Evolutionary conservation across 2,113 vertebrate species (phyloP), one percentile per base, ranked within the genome.

Genomic region (Cricetomys ansorgei): DNA sequence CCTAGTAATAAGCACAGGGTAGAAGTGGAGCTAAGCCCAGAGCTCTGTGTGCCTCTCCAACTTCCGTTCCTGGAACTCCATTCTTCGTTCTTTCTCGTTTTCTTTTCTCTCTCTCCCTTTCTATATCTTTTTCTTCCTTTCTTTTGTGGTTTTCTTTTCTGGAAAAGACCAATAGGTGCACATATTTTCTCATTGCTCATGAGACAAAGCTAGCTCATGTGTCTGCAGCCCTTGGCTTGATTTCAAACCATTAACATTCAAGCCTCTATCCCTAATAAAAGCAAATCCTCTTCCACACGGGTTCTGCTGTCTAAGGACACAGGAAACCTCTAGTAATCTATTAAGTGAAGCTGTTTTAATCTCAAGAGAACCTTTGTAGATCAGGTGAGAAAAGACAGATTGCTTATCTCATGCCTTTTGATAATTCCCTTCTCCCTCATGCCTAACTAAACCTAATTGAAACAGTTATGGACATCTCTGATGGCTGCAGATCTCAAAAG

Each of bases 391-490:
- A 73, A 86, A 75, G 37, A 55, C 2, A 12, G 17, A 70, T 43
- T 34, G 16, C 11, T 59, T 84, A 37, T 12, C 6, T 75, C 40
- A 12, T 13, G 40, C 12, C 10, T 79, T 88, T 90, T 53, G 65
- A 67, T 85, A 77, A 95, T 72, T 79, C 50, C 10, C 5, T 88
- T 65, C 79, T 92, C 64, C 65, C 29, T 72, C 53, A 27, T 67
- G 92, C 50, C 81, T 67, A 59, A 69, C 73, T 88, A 85, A 89
- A 69, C 37, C 50, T 73, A 93, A 95, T 34, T 75, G 50, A 94
- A 80, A 70, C 59, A 79, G 13, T 73, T 88, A 81, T 17, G 89
- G 62, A 57, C 89, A 34, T 87, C 67, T 62, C 77, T 88, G 23
- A 37, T 57, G 62, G 48, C 92, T 81, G 37, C 53, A 3, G 21